These are phyloP conservation scores for Heteromurus nitidus DNA, from an alignment of 2,888 invertebrate species.

Conservation along the genomic window DNA sequence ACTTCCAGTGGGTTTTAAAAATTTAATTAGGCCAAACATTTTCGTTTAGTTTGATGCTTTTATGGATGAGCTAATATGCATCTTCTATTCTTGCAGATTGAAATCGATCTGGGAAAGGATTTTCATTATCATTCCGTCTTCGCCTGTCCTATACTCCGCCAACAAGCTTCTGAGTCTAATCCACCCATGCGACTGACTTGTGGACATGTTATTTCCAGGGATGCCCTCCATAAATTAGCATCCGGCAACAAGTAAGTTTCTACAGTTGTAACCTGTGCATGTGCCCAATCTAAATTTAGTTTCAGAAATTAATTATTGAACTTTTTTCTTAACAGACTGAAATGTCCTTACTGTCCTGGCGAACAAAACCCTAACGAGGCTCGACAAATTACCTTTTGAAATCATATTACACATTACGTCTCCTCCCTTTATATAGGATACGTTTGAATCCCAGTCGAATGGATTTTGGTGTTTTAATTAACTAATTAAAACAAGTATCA, in stretches of 20 bases:
- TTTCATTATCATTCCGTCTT: constrained; percentile 98
- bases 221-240: constrained; percentile 96
- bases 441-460: too few species aligned
- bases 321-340: constrained; percentile 82
- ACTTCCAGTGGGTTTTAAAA: constrained; percentile 84
- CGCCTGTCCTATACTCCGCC: constrained; percentile 97
- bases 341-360: constrained; percentile 99
- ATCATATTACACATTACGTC: background rate
- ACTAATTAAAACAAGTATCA: too few species aligned
- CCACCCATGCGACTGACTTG: constrained; percentile 98
- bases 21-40: background rate
- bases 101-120: constrained; percentile 93
- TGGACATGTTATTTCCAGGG: constrained; percentile 98
- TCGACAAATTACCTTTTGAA: constrained; percentile 93
- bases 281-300: background rate
- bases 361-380: constrained; percentile 96
- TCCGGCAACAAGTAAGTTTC: constrained; percentile 88
- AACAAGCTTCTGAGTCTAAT: constrained; percentile 96
- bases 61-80: background rate
- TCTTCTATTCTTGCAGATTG: constrained; percentile 82
- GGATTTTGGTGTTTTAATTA: too few species aligned
- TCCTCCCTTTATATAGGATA: too few species aligned
- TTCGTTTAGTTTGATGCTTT: background rate
- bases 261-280: background rate
- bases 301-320: background rate